Percentiles rank a stretch among this genome's conserved stretches.
Conservation (phyloP, 30 jellyfish, hydroid and myxozoan genomes). For the Turritopsis dohrnii region DNA sequence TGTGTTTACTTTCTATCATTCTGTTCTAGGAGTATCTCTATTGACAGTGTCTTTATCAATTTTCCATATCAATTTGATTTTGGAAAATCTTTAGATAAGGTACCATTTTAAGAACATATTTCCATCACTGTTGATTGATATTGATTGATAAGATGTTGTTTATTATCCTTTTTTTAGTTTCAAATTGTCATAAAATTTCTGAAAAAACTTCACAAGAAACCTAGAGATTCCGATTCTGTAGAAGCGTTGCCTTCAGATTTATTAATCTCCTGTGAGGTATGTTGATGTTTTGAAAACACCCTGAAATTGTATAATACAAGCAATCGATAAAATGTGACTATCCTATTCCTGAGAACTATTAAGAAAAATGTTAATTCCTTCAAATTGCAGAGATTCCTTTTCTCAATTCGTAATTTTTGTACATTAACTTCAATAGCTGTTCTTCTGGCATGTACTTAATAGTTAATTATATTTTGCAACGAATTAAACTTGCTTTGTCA, state of each 20-base stretch:
- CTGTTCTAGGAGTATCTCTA: constrained; percentile 39
- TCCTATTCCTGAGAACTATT: too few species aligned
- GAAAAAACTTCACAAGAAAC: constrained; percentile 58
- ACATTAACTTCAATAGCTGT: too few species aligned
- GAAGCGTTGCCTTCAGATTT: constrained; percentile 78
- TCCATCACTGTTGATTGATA: not conserved
- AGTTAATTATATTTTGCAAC: too few species aligned
- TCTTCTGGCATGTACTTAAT: too few species aligned
- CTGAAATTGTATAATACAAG: too few species aligned
- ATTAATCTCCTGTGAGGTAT: constrained; percentile 49
- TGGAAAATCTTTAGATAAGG: constrained; percentile 81
- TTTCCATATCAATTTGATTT: constrained; percentile 80
- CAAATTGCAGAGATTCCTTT: too few species aligned
- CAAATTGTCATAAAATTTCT: constrained; percentile 62
- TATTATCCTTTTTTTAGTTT: constrained; percentile 32
- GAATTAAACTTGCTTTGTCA: too few species aligned
- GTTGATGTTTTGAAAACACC: too few species aligned
- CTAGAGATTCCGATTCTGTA: constrained; percentile 36
- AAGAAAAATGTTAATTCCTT: too few species aligned
- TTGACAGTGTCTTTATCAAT: constrained; percentile 8
- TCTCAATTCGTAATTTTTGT: too few species aligned
- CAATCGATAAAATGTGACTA: too few species aligned
- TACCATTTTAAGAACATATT: not conserved
- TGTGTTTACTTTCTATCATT: too few species aligned
- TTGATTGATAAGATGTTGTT: not conserved